These are phyloP conservation scores for Anoplophora glabripennis DNA, from an alignment of 1,140 invertebrate genomes.

Conservation along the genomic window DNA sequence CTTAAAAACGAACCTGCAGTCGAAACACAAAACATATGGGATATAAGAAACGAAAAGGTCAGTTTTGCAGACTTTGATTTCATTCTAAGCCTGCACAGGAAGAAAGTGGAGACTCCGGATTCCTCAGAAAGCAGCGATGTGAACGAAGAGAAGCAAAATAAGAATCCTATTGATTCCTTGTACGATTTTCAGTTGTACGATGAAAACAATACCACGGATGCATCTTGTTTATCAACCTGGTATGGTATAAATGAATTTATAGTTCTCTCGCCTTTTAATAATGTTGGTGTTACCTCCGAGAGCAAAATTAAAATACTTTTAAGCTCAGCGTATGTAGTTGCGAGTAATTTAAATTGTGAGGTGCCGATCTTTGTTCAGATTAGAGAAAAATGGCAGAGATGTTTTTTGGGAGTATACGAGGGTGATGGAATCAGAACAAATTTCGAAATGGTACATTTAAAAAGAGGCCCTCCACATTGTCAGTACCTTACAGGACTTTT, in stretches of 20 bases:
- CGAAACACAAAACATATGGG: conserved; percentile 40
- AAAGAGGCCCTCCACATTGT: conserved; percentile 75
- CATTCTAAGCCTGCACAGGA: conserved; percentile 53
- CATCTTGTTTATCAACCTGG: conserved; percentile 55
- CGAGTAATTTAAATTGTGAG: conserved; percentile 77
- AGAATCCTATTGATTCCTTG: conserved; percentile 35
- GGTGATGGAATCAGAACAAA: conserved; percentile 70
- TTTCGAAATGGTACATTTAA: conserved; percentile 87
- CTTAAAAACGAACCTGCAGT: conserved; percentile 20
- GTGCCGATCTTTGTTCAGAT: conserved; percentile 87
- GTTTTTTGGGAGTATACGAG: conserved; percentile 77
- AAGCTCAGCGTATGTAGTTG: conserved; percentile 79
- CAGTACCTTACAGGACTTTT: conserved; percentile 77
- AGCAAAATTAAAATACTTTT: conserved; percentile 80
- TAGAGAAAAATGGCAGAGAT: conserved; percentile 74
- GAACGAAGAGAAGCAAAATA: conserved; percentile 27
- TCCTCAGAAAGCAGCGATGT: conserved; percentile 34
- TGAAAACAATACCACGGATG: conserved; percentile 23
- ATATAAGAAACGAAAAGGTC: conserved; percentile 47
- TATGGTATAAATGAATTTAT: conserved; percentile 85
- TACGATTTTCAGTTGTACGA: conserved; percentile 39
- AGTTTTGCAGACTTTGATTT: conserved; percentile 61
- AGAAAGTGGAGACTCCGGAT: conserved; percentile 32
- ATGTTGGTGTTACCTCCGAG: conserved; percentile 65
- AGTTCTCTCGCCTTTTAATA: conserved; percentile 64